Evolutionary conservation across 2,888 invertebrate genomes (phyloP), one percentile per base, ranked within the genome.

Genomic region (Acrocyrtus sp.): DNA sequence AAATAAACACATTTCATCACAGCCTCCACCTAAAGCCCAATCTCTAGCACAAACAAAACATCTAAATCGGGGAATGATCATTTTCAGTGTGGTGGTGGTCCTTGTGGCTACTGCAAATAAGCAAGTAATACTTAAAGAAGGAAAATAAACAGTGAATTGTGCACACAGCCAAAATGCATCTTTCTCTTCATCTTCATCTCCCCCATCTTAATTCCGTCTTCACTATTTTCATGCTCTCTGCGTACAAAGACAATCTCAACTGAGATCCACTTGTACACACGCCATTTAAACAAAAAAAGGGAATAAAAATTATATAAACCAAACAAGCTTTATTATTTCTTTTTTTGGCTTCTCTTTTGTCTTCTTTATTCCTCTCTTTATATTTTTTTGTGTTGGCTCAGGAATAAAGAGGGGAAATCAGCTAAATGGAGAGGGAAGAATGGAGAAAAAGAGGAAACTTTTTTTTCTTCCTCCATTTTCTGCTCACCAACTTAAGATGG

Each of bases 331-430:
- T 45, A 12, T 2, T 51, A 17, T 29, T 41, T 50, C 51, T 50
- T 53, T 54, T 12, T 60, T 17, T 27, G 24, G 22, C 29, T 34
- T 21, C 19, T 45, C 15, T 47, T 50, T n/a, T n/a, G n/a, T n/a
- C 60, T 60, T 53, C 26, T 3, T 2, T 51, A 17, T 29, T 41
- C 41, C 51, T 50, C 43, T 54, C 15, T 60, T 17, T 27, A 12
- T 45, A 6, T 47, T 50, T 27, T 57, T 63, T 10, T 57, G 57
- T 70, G 63, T 56, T n/a, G n/a, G n/a, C n/a, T n/a, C n/a, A n/a
- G n/a, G n/a, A n/a, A 56, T 34, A 69, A 62, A 57, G 51, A 58
- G 70, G 70, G 70, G 63, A 63, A 70, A 70, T 70, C 57, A 63
- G 58, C 61, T 43, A 48, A 61, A 58, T 58, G 58, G 60, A 63